phyloP scores from a whole-genome alignment of 2,888 invertebrate genomes.

The Oasisia sp. region DNA sequence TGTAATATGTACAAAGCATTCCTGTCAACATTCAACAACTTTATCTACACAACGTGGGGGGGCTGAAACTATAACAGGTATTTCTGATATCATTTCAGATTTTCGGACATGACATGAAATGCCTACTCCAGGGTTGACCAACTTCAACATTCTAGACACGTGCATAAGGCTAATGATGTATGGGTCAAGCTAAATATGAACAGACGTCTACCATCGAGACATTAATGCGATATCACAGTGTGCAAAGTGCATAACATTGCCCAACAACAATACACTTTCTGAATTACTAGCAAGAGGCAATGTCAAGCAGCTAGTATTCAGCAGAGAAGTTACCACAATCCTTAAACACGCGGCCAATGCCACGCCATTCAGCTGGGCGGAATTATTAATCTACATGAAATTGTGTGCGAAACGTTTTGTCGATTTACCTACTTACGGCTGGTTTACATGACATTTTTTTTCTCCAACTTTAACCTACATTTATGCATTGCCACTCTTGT shows the following conservation, averaged over 20 bases:
- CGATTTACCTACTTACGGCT: background rate
- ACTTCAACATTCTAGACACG: background rate
- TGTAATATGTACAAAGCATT: background rate
- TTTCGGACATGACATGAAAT: background rate
- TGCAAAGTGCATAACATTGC: background rate
- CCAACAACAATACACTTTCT: background rate
- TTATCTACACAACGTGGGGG: background rate
- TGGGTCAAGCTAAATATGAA: background rate
- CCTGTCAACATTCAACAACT: background rate
- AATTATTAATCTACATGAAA: background rate
- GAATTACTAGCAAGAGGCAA: background rate
- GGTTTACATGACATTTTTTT: too few relatives aligned
- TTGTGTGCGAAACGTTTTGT: background rate
- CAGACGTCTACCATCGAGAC: background rate
- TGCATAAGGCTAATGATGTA: background rate
- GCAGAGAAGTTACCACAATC: background rate
- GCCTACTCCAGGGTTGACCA: background rate
- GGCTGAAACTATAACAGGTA: background rate
- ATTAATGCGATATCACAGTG: background rate
- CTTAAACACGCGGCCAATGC: background rate
- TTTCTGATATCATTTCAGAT: background rate
- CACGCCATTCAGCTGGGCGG: background rate
- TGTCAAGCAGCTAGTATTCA: background rate
- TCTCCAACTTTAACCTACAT: too few relatives aligned
- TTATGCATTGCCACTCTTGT: too few relatives aligned